A percentile compares a stretch with the other conserved stretches of the same genome.
These are phyloP conservation scores for Panzeria rudis DNA, from an alignment of 2,888 invertebrate genomes.

Conservation along the genomic window DNA sequence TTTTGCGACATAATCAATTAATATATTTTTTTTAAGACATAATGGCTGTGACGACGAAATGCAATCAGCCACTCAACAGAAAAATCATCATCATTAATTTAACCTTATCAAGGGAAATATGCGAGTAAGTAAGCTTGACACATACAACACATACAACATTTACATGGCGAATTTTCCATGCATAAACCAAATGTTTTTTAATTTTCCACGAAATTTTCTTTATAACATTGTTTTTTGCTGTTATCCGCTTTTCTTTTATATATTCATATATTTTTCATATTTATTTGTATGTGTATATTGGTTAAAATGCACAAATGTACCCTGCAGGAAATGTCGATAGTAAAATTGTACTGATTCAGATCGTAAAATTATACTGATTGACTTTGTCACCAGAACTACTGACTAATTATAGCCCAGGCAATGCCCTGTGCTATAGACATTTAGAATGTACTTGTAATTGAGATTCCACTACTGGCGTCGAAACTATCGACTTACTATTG, in stretches of 20 bases:
- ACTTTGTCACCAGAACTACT: too few species aligned
- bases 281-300: conserved; percentile 12
- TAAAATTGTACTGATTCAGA: too few species aligned
- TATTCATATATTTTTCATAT: not conserved
- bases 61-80: conserved; percentile 63
- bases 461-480: too few species aligned
- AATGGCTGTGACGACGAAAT: conserved; percentile 48
- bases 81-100: conserved; percentile 66
- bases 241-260: not conserved
- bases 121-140: conserved; percentile 32
- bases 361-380: too few species aligned
- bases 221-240: not conserved
- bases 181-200: not conserved
- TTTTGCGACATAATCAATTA: conserved; percentile 65
- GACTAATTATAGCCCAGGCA: too few species aligned
- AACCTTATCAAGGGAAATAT: conserved; percentile 54
- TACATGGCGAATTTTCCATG: conserved; percentile 29
- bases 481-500: too few species aligned
- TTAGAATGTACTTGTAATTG: too few species aligned
- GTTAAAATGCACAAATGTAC: not conserved
- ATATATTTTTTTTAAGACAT: conserved; percentile 42
- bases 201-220: not conserved
- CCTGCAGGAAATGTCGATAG: too few species aligned
- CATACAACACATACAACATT: conserved; percentile 27
- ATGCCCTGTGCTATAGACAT: too few species aligned